Percentiles rank a stretch among this genome's conserved stretches.
Evolutionary conservation across 2,113 vertebrate species (phyloP).

Genomic region (Caranx melampygus): DNA sequence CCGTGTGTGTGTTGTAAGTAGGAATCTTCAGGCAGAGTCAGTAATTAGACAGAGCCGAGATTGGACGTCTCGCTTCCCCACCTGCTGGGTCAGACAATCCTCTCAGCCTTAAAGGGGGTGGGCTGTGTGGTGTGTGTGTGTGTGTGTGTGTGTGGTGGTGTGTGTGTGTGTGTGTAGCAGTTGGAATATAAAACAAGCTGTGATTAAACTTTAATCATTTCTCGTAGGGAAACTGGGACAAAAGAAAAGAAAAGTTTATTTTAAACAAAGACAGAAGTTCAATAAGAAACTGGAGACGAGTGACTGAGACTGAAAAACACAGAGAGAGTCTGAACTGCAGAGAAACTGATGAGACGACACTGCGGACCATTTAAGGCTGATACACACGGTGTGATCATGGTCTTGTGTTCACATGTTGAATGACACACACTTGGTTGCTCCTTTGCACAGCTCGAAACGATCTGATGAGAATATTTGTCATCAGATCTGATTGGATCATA

Average conservation of each 20-base stretch:
- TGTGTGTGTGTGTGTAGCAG: not conserved
- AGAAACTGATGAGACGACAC: no score
- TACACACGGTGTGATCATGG: no score
- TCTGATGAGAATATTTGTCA: no score
- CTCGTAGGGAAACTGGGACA: no score
- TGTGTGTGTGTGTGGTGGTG: conserved; percentile 11
- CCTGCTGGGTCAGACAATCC: conserved; percentile 64
- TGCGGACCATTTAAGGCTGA: no score
- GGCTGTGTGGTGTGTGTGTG: not conserved
- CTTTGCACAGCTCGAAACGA: no score
- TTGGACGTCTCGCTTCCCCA: conserved; percentile 36
- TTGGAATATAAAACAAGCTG: not conserved
- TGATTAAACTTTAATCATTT: conserved; percentile 40
- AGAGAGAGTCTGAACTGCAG: not conserved
- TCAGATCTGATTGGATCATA: no score
- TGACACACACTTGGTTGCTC: no score
- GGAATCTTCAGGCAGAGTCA: conserved; percentile 39
- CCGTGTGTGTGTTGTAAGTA: conserved; percentile 26
- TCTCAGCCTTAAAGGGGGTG: conserved; percentile 16
- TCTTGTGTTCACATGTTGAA: no score
- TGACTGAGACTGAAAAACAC: not conserved
- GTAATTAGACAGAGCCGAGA: conserved; percentile 55
- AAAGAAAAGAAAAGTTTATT: not conserved
- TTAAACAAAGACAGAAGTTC: not conserved
- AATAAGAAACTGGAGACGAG: not conserved